These are phyloP conservation scores for Phymatocera aterrima DNA, from an alignment of 2,888 invertebrate genomes.

Conservation along the genomic window DNA sequence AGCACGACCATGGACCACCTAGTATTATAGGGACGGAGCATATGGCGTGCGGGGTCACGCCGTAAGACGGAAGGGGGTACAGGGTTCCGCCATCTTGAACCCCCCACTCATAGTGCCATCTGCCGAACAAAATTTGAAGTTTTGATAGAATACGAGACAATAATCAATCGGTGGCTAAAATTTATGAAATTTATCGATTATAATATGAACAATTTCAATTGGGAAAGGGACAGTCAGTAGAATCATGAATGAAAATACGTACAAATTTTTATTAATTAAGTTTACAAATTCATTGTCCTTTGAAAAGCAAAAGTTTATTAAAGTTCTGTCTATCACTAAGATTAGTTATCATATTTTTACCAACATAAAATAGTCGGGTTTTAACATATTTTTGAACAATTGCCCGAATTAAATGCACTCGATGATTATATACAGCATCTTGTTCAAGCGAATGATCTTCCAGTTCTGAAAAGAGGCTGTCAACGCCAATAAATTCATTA, in stretches of 20 bases:
- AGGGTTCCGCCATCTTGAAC: too few species aligned
- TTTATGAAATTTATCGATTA: too few species aligned
- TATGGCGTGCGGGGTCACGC: too few species aligned
- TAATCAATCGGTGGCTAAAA: too few species aligned
- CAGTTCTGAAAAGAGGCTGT: background rate
- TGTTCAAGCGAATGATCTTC: slow-evolving; percentile 5
- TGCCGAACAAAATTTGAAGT: too few species aligned
- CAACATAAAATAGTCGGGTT: slow-evolving; percentile 25
- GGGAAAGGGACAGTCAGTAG: slow-evolving; percentile 7
- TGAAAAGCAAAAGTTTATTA: slow-evolving; percentile 11
- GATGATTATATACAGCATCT: slow-evolving; percentile 10
- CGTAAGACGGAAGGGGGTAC: too few species aligned
- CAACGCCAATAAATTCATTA: background rate
- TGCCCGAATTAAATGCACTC: slow-evolving; percentile 5
- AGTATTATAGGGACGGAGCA: too few species aligned
- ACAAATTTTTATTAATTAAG: background rate
- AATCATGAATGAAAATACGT: slow-evolving; percentile 6
- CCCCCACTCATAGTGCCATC: too few species aligned
- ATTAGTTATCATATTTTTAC: slow-evolving; percentile 16
- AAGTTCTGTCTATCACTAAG: slow-evolving; percentile 17
- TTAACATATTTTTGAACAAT: slow-evolving; percentile 9
- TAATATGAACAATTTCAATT: slow-evolving; percentile 43
- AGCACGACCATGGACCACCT: too few species aligned
- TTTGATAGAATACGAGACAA: too few species aligned
- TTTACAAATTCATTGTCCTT: slow-evolving; percentile 9